Conservation (phyloP, 92 coral and sea anemone genomes). For the Paragorgia papillata region DNA sequence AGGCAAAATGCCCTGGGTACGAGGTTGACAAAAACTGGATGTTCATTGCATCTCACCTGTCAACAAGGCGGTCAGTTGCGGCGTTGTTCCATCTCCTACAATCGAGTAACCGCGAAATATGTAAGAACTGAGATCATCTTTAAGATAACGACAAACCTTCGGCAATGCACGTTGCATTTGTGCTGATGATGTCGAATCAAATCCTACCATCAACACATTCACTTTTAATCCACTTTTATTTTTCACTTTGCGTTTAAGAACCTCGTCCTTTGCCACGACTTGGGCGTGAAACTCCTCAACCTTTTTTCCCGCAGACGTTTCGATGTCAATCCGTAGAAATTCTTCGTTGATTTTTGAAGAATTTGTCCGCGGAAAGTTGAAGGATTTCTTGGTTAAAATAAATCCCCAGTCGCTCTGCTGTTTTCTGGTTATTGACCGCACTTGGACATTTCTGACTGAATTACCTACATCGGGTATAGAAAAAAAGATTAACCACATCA, state of each 20-base stretch:
- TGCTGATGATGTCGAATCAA: slow-evolving; percentile 82
- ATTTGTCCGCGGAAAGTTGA: slow-evolving; percentile 12
- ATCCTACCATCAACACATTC: slow-evolving; percentile 81
- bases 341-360: slow-evolving; percentile 63
- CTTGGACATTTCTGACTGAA: slow-evolving; percentile 37
- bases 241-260: slow-evolving; percentile 48
- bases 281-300: slow-evolving; percentile 85
- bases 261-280: slow-evolving; percentile 68
- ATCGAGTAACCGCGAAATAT: slow-evolving; percentile 79
- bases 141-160: slow-evolving; percentile 67
- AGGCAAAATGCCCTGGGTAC: too few relatives aligned
- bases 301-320: slow-evolving; percentile 53
- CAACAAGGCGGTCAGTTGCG: slow-evolving; percentile 83
- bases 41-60: slow-evolving; percentile 63
- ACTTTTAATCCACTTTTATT: slow-evolving; percentile 63
- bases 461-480: neutral
- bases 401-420: slow-evolving; percentile 76
- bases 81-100: slow-evolving; percentile 97
- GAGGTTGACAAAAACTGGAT: too few relatives aligned
- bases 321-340: slow-evolving; percentile 74
- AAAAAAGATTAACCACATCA: neutral
- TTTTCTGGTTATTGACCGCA: slow-evolving; percentile 48
- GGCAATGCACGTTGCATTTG: slow-evolving; percentile 84
- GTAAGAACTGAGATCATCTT: slow-evolving; percentile 66
- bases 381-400: slow-evolving; percentile 30